Percentiles rank a stretch among this genome's conserved stretches.
Evolutionary conservation across 2,797 vertebrate genomes (phyloP).

Genomic region (Etheostoma perlongum): DNA sequence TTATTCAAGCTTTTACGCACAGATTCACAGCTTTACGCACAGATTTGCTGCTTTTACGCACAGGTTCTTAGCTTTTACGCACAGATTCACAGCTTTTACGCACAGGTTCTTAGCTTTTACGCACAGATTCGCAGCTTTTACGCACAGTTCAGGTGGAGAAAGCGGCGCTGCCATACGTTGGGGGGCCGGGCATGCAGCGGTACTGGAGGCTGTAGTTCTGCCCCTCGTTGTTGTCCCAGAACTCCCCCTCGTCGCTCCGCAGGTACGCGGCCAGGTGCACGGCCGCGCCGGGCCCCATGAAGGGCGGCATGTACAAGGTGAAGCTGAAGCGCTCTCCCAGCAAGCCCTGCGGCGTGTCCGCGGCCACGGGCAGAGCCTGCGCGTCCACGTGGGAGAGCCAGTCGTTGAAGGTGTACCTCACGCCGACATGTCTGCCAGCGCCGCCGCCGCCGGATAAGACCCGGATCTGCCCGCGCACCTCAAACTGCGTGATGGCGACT

Average conservation of each 20-base stretch:
- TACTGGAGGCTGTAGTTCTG: conserved; percentile 88
- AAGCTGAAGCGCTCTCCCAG: conserved; percentile 84
- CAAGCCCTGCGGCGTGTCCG: neutral
- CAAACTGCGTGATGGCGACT: conserved; percentile 71
- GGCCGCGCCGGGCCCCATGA: conserved; percentile 73
- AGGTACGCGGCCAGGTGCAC: conserved; percentile 90
- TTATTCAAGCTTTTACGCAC: neutral
- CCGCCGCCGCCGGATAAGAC: conserved; percentile 59
- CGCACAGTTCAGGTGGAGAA: conserved; percentile 43
- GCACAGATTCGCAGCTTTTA: neutral
- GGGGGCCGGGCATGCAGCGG: conserved; percentile 34
- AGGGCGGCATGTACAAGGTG: conserved; percentile 87
- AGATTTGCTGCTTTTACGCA: neutral
- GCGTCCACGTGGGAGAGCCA: conserved; percentile 91
- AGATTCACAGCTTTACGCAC: conserved; percentile 3
- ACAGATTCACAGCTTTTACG: neutral
- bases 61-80: neutral
- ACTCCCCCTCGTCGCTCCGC: conserved; percentile 84
- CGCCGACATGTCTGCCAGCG: conserved; percentile 77
- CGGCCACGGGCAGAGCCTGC: conserved; percentile 76
- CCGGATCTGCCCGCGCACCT: conserved; percentile 79
- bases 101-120: neutral
- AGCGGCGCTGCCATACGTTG: conserved; percentile 36
- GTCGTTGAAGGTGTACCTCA: conserved; percentile 93
- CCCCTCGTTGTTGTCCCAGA: conserved; percentile 94